Percentiles rank a stretch among this genome's conserved stretches.
These are phyloP conservation scores for Fistularia tabacaria DNA, from an alignment of 2,797 vertebrate genomes.

Conservation along the genomic window DNA sequence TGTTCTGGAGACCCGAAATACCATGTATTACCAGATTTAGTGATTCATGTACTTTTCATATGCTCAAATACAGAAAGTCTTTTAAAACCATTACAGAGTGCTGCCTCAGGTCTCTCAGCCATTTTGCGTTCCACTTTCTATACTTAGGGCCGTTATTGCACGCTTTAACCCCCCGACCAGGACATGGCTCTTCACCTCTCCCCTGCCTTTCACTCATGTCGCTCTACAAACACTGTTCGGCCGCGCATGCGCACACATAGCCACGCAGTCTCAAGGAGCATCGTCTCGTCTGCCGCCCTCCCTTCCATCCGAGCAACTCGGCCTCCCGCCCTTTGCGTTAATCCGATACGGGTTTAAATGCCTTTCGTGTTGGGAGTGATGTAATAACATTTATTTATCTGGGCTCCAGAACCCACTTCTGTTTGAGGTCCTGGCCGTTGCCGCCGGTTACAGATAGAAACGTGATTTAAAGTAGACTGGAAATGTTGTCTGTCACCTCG, in stretches of 20 bases:
- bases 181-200: neutral
- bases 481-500: too few relatives aligned
- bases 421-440: neutral
- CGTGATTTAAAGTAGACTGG: neutral
- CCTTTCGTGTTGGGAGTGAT: constrained; percentile 4
- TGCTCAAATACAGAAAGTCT: too few relatives aligned
- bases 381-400: neutral
- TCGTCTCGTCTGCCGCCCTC: constrained; percentile 39
- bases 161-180: neutral
- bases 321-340: constrained; percentile 47
- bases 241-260: constrained; percentile 1
- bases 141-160: neutral
- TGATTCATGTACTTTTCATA: too few relatives aligned
- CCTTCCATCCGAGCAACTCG: constrained; percentile 52
- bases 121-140: neutral
- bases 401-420: too few relatives aligned
- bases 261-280: constrained; percentile 17
- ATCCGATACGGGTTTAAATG: constrained; percentile 70
- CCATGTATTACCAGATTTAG: too few relatives aligned
- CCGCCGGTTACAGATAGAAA: neutral
- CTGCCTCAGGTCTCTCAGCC: too few relatives aligned
- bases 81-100: too few relatives aligned
- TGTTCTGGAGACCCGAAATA: too few relatives aligned
- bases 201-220: neutral
- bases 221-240: neutral